Evolutionary conservation across 2,113 vertebrate genomes (phyloP).

Genomic region (Prochilodus magdalenae): DNA sequence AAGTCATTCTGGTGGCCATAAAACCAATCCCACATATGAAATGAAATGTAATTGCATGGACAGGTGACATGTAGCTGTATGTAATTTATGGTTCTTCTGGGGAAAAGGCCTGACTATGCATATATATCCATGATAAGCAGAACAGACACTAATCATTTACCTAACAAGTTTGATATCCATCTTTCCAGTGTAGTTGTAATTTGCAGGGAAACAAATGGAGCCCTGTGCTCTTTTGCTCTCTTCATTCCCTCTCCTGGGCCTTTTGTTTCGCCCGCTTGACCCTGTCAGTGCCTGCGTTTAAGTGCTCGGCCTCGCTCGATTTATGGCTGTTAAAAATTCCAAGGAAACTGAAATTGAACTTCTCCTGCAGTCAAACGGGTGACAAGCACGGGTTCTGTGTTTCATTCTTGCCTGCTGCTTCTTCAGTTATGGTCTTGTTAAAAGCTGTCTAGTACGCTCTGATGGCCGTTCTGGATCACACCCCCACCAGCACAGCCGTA

Average conservation of each 20-base stretch:
- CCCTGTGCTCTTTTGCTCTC: neutral
- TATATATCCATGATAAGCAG: neutral
- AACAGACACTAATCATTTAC: neutral
- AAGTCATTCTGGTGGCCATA: neutral
- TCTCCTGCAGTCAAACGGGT: neutral
- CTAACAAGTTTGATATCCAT: neutral
- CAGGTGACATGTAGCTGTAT: neutral
- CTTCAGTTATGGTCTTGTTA: neutral
- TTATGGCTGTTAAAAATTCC: constrained; percentile 12
- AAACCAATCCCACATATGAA: neutral
- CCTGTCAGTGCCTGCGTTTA: neutral
- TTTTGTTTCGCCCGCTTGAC: constrained; percentile 1
- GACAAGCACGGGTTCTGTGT: constrained; percentile 4
- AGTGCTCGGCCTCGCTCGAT: neutral
- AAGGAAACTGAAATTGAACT: neutral
- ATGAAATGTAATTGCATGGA: neutral
- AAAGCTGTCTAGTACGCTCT: neutral
- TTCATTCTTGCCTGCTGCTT: neutral
- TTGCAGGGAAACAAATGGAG: neutral
- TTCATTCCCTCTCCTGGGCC: neutral
- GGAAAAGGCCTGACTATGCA: neutral
- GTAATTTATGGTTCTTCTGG: neutral
- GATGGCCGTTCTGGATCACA: neutral
- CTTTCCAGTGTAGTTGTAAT: neutral
- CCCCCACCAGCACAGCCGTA: neutral